Base-by-base conservation (phyloP, 2,888 invertebrate genomes). In the Hipparchia sbordonii region DNA sequence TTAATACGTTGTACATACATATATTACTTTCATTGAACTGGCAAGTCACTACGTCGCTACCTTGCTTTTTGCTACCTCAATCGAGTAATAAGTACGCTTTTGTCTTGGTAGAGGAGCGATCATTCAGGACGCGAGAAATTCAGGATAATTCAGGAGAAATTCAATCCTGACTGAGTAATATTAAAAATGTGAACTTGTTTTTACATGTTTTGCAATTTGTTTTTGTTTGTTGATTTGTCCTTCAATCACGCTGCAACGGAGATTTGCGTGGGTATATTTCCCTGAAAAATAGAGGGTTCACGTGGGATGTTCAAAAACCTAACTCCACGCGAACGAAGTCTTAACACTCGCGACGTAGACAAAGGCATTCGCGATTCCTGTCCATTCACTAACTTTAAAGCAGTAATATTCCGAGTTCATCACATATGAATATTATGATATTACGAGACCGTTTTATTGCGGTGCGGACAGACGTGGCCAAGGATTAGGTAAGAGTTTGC, bases 381-480 rank as follows among this genome's bases (percentile, higher is more conserved):
- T 83, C 57, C 82, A 86, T 87, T 86, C 86, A 78, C 79, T 79
- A 85, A 87, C 82, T 88, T 87, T 83, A 86, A 82, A 82, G 80
- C 82, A 82, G 84, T 83, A 81, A 85, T 86, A 86, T 85, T 78
- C 79, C 77, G 81, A 84, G 85, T 88, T 85, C 87, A 89, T 89
- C 89, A 87, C 87, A 89, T 87, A 90, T 92, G 90, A 89, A 89
- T 89, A 90, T 90, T 89, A 91, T 88, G 87, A 85, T 85, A 89
- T 87, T 89, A 90, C 86, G 84, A 82, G 85, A 85, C 84, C 81
- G 83, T 89, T 92, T 91, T 92, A 92, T 91, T 92, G 88, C 91
- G 71, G 75, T 83, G 80, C 87, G 86, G 89, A 88, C 90, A 84
- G 89, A 90, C 88, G 88, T 85, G 86, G 87, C 87, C 85, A 85